phyloP scores from a whole-genome alignment of 2,797 vertebrate genomes.

The Muscicapa comitata region DNA sequence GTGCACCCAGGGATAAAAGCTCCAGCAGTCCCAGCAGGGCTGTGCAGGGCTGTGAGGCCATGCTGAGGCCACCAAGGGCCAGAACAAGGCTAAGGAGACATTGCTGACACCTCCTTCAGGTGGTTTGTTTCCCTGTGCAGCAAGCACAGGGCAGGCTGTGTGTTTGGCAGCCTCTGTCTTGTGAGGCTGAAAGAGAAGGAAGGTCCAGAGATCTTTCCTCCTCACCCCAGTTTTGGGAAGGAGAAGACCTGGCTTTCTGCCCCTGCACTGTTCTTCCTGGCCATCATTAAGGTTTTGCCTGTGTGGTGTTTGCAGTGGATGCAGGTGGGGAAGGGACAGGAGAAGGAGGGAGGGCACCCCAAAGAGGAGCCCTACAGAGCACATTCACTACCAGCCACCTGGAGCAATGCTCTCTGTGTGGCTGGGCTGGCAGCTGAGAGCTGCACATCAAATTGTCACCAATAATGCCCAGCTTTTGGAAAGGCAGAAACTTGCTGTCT shows the following conservation, averaged over 20 bases:
- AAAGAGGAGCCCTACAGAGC: accelerated
- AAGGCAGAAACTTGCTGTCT: background rate
- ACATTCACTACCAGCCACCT: accelerated
- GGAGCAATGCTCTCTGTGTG: accelerated
- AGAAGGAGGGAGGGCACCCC: background rate
- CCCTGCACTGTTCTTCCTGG: background rate
- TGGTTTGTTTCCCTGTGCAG: background rate
- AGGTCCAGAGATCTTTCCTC: background rate
- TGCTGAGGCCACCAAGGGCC: background rate
- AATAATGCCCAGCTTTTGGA: background rate
- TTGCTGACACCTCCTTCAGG: accelerated
- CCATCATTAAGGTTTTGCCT: background rate
- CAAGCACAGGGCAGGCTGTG: background rate
- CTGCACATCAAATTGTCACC: background rate
- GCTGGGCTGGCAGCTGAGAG: background rate
- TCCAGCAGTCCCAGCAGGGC: background rate
- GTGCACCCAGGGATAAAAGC: background rate
- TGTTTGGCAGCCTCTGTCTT: background rate
- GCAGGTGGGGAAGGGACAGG: background rate
- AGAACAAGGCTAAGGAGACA: background rate
- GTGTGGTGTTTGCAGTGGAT: background rate
- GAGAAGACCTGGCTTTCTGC: background rate
- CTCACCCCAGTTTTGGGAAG: background rate
- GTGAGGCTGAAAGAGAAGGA: background rate
- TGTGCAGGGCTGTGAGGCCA: background rate